These are phyloP conservation scores for Polydrusus tereticollis DNA, from an alignment of 2,888 invertebrate species.

Conservation along the genomic window DNA sequence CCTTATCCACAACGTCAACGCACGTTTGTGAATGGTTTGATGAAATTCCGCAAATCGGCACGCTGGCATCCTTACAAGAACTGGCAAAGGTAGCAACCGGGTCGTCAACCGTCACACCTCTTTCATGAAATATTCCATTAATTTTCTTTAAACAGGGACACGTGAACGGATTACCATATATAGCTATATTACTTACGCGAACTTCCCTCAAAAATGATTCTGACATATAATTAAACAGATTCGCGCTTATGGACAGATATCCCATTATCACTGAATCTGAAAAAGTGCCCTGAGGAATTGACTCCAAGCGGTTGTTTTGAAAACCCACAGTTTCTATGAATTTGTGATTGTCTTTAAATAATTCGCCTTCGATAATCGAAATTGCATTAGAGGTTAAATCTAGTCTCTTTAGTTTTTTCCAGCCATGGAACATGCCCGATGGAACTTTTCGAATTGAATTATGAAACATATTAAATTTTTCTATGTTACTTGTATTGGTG, in stretches of 20 bases:
- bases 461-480: not conserved
- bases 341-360: not conserved
- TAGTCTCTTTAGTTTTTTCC: not conserved
- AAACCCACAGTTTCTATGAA: not conserved
- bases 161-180: conserved; percentile 11
- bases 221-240: conserved; percentile 9
- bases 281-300: not conserved
- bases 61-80: not conserved
- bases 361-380: not conserved
- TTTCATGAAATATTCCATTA: not conserved
- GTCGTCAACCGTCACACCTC: not conserved
- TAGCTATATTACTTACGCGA: not conserved
- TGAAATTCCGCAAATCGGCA: not conserved
- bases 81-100: no score
- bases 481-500: conserved; percentile 9
- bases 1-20: not conserved
- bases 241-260: not conserved
- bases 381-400: not conserved
- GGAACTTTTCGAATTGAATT: not conserved
- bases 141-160: conserved; percentile 5
- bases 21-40: not conserved
- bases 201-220: not conserved
- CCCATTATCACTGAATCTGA: not conserved
- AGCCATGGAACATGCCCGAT: conserved; percentile 4
- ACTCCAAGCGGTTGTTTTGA: not conserved